Conservation (phyloP, 2,113 vertebrate species). For the Podiceps cristatus region DNA sequence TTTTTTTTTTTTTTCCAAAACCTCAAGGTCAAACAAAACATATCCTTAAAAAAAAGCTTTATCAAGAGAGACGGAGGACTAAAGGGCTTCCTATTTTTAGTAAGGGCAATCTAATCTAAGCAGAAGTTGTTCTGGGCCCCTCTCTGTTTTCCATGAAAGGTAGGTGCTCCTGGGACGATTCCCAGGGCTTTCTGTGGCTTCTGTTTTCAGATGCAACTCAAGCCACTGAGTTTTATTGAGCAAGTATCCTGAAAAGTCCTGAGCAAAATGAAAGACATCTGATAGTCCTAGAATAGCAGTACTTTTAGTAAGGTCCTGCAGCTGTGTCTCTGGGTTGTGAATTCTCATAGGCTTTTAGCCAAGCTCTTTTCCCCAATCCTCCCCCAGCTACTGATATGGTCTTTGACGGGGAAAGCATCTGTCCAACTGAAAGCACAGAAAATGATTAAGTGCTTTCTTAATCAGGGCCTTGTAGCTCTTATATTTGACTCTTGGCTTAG, state of each 20-base stretch:
- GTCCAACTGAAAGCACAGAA: slow-evolving; percentile 35
- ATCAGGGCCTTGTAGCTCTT: slow-evolving; percentile 40
- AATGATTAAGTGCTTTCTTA: slow-evolving; percentile 57
- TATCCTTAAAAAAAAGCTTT: slow-evolving; percentile 60
- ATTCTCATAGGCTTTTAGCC: slow-evolving; percentile 57
- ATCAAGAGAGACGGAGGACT: slow-evolving; percentile 56
- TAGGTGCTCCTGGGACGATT: not conserved
- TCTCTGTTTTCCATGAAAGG: slow-evolving; percentile 46
- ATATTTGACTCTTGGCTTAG: slow-evolving; percentile 13
- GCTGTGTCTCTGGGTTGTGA: slow-evolving; percentile 26
- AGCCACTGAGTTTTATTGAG: slow-evolving; percentile 16
- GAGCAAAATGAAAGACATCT: slow-evolving; percentile 43
- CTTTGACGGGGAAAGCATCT: slow-evolving; percentile 41
- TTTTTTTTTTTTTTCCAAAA: not conserved
- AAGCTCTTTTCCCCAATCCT: slow-evolving; percentile 30
- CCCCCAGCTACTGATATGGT: slow-evolving; percentile 52
- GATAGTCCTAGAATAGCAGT: slow-evolving; percentile 24
- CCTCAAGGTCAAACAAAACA: slow-evolving; percentile 60
- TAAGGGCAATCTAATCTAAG: slow-evolving; percentile 61
- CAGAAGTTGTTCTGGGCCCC: slow-evolving; percentile 35
- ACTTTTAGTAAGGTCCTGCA: slow-evolving; percentile 24
- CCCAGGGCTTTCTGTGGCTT: slow-evolving; percentile 46
- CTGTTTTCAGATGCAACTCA: slow-evolving; percentile 50
- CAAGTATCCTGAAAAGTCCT: slow-evolving; percentile 22
- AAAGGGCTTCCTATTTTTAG: slow-evolving; percentile 66